Evolutionary conservation across 2,888 invertebrate species (phyloP), one percentile per base, ranked within the genome.

Genomic region (Andrena marginata): DNA sequence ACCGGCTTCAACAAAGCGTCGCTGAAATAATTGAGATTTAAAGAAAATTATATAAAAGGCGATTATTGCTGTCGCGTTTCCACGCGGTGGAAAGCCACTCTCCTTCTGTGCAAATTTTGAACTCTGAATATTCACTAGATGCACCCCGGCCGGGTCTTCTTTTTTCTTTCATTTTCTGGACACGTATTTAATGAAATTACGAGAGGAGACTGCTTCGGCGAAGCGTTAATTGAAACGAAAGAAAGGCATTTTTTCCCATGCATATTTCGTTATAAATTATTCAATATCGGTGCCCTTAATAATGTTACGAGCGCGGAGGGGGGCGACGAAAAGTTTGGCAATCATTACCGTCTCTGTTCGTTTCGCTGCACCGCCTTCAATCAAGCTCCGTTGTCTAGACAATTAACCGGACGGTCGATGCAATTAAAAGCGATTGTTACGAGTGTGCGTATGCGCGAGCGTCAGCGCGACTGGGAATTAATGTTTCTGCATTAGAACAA

Each of bases 401-500:
- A 86, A 86, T 86, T 86, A 86, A 86, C 88, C 77, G 77, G 79
- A 71, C 86, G 83, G 88, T 77, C 86, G 86, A 86, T 86, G 88
- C 86, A 88, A 86, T 86, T 86, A 88, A 86, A 88, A 83, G 86
- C 86, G 88, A 86, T 86, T 88, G 88, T 88, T 80, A 81, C 82
- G 72, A 63, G 63, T 76, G 33, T 73, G 62, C 59, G 77, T 16
- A 64, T 7, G 63, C 4, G 63, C 3, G 23, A 31, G 20, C 13
- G 6, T 33, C 70, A 74, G 33, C 23, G 72, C 54, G 56, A 75
- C 72, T 70, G 79, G 79, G 83, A 82, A 85, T 85, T 86, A 88
- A 82, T 86, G 88, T 69, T 72, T 67, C 72, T 63, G 67, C 51
- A 71, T 84, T 78, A 67, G 84, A 72, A 83, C 71, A 77, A 83